These are phyloP conservation scores for Drosophila erecta DNA, from an alignment of 1,140 invertebrate genomes.

Conservation along the genomic window DNA sequence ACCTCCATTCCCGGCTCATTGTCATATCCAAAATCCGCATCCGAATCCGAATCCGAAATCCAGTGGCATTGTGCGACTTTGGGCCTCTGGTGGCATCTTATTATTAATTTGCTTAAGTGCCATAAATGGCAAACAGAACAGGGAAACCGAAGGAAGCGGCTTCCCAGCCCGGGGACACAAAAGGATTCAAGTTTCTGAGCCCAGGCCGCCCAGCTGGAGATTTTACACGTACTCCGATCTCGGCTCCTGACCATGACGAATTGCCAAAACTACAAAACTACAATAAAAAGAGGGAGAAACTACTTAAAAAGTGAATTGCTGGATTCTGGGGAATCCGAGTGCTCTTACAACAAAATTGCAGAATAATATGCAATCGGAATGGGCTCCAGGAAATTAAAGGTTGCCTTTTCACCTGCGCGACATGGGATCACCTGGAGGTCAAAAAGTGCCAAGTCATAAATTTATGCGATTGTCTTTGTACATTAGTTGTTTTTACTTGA, in stretches of 20 bases:
- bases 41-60: constrained; percentile 36
- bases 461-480: neutral
- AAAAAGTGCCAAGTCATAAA: constrained; percentile 7
- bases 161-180: constrained; percentile 35
- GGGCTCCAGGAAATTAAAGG: neutral
- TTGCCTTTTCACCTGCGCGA: neutral
- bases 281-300: constrained; percentile 4
- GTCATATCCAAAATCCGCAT: constrained; percentile 16
- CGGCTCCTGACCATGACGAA: constrained; percentile 69
- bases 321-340: constrained; percentile 22
- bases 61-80: constrained; percentile 41
- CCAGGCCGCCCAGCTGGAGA: constrained; percentile 61
- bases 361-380: constrained; percentile 24
- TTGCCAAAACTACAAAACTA: constrained; percentile 51
- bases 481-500: neutral
- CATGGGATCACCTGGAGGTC: neutral
- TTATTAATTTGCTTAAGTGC: constrained; percentile 82
- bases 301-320: constrained; percentile 26
- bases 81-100: constrained; percentile 49
- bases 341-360: constrained; percentile 8
- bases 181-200: constrained; percentile 58
- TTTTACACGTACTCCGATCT: constrained; percentile 53
- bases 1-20: constrained; percentile 1
- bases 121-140: constrained; percentile 63
- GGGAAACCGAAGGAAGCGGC: neutral